phyloP scores from a whole-genome alignment of 2,797 vertebrate genomes.

The Sardinella longiceps region DNA sequence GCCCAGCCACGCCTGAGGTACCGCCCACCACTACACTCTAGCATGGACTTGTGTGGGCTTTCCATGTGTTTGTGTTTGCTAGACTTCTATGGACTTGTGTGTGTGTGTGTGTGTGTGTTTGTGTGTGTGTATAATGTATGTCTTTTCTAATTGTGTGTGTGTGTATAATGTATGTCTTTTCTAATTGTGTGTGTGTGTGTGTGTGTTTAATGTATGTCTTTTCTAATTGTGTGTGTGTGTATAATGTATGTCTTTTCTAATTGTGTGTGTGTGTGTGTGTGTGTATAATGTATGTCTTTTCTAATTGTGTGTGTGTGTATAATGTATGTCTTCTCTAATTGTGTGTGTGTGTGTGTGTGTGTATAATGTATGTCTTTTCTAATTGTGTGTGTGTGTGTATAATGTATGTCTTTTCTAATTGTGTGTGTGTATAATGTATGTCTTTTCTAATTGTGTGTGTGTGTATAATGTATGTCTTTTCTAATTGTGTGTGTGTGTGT shows the following conservation, averaged over 20 bases:
- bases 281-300: no score
- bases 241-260: background rate
- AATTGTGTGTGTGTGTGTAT: constrained; percentile 1
- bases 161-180: no score
- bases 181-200: background rate
- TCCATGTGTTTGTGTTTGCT: background rate
- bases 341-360: background rate
- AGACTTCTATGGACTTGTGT: background rate
- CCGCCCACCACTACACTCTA: background rate
- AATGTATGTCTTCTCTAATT: no score
- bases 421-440: background rate
- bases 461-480: background rate
- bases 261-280: constrained; percentile 7
- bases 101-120: no score
- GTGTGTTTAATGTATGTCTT: background rate
- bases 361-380: background rate
- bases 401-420: no score
- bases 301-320: background rate
- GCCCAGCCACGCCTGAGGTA: constrained; percentile 84
- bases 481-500: background rate
- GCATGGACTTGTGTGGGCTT: background rate
- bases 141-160: no score
- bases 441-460: no score
- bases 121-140: background rate
- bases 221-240: background rate